phyloP scores from a whole-genome alignment of 2,888 invertebrate species.

The Mimachlamys varia region DNA sequence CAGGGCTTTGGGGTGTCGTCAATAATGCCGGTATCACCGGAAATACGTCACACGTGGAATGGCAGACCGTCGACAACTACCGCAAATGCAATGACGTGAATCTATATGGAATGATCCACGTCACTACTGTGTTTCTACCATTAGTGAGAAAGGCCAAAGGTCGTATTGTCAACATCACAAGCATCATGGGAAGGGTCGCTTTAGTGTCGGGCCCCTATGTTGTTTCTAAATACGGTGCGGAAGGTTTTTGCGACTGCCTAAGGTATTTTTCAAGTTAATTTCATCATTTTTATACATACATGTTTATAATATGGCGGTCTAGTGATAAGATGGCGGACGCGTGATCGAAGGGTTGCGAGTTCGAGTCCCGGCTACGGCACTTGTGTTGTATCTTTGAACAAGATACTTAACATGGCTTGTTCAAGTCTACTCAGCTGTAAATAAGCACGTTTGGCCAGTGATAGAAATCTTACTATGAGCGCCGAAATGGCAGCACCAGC shows the following conservation, averaged over 20 bases:
- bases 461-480: too few species aligned
- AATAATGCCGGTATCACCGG: slow-evolving; percentile 76
- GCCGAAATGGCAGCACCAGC: too few species aligned
- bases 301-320: too few species aligned
- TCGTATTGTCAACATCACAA: slow-evolving; percentile 72
- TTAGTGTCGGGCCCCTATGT: slow-evolving; percentile 63
- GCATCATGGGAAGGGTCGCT: slow-evolving; percentile 66
- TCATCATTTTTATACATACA: too few species aligned
- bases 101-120: slow-evolving; percentile 77
- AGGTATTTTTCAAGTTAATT: slow-evolving; percentile 58
- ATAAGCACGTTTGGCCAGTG: too few species aligned
- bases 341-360: too few species aligned
- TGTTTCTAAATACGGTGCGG: slow-evolving; percentile 73
- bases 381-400: too few species aligned
- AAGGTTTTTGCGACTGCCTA: slow-evolving; percentile 70
- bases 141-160: slow-evolving; percentile 67
- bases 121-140: slow-evolving; percentile 68
- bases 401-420: too few species aligned
- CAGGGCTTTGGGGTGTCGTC: slow-evolving; percentile 76
- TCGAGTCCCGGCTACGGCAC: too few species aligned
- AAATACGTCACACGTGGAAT: slow-evolving; percentile 74
- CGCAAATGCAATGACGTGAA: slow-evolving; percentile 70
- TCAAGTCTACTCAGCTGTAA: too few species aligned
- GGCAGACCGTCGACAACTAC: slow-evolving; percentile 77
- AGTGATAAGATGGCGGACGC: too few species aligned